Evolutionary conservation across 2,797 vertebrate species (phyloP).

Genomic region (Pseudomugil gertrudae): DNA sequence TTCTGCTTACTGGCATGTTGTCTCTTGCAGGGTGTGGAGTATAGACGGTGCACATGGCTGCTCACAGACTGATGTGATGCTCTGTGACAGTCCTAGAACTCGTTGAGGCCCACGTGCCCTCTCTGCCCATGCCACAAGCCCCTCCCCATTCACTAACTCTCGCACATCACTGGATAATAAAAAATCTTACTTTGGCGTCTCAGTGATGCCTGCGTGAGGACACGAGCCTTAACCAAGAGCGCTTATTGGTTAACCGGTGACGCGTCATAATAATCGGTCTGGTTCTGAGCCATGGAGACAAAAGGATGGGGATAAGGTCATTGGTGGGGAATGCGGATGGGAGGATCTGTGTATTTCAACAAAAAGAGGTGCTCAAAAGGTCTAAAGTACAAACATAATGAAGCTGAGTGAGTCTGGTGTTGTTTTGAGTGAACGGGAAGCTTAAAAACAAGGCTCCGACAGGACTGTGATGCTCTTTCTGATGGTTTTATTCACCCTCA

Average conservation of each 20-base stretch:
- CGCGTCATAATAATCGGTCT: constrained; percentile 63
- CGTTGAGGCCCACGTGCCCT: constrained; percentile 67
- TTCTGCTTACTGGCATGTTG: constrained; percentile 15
- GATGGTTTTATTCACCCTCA: background rate
- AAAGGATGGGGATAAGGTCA: constrained; percentile 48
- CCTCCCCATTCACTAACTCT: constrained; percentile 42
- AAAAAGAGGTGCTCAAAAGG: background rate
- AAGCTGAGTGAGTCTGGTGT: background rate
- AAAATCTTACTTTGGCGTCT: constrained; percentile 32
- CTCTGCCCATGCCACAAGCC: constrained; percentile 30
- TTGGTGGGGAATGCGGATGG: constrained; percentile 34
- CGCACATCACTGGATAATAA: constrained; percentile 68
- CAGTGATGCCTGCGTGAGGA: constrained; percentile 48
- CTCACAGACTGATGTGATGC: constrained; percentile 75
- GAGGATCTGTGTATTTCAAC: constrained; percentile 13
- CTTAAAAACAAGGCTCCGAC: background rate
- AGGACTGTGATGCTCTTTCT: background rate
- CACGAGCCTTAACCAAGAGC: constrained; percentile 32
- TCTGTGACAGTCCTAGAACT: constrained; percentile 67
- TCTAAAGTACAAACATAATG: background rate
- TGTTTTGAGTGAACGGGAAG: background rate
- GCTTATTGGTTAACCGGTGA: constrained; percentile 70
- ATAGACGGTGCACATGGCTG: constrained; percentile 43
- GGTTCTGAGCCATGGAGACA: constrained; percentile 63
- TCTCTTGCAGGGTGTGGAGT: constrained; percentile 12